A percentile compares a stretch with the other conserved stretches of the same genome.
Conservation (phyloP, 2,797 vertebrate species). For the Acipenser ruthenus region DNA sequence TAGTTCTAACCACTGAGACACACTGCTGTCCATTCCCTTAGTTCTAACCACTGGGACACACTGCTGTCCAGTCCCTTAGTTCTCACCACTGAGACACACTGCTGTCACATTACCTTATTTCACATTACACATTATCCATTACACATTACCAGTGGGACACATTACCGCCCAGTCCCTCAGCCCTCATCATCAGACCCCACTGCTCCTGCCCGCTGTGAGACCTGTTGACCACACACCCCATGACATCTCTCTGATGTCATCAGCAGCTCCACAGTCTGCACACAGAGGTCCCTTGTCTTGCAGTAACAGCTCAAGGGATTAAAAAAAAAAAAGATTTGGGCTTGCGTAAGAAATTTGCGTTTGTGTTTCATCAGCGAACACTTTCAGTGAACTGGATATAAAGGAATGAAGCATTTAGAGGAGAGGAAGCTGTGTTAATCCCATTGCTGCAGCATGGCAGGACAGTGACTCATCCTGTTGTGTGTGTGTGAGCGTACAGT, state of each 20-base stretch:
- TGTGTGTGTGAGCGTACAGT: slow-evolving; percentile 1
- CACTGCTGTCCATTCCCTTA: too few species aligned
- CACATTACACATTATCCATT: too few species aligned
- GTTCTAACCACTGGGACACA: too few species aligned
- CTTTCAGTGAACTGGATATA: slow-evolving; percentile 12
- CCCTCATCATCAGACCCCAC: not conserved
- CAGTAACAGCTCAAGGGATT: slow-evolving; percentile 6
- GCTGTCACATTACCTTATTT: too few species aligned
- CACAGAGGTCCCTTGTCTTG: not conserved
- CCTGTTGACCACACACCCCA: not conserved
- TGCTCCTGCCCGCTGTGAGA: not conserved
- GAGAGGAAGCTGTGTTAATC: slow-evolving; percentile 6
- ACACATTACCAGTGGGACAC: too few species aligned
- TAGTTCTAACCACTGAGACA: too few species aligned
- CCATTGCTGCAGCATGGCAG: not conserved
- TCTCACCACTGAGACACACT: too few species aligned
- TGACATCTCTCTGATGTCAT: not conserved
- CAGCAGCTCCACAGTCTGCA: not conserved
- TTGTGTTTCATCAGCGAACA: slow-evolving; percentile 7
- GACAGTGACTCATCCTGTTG: not conserved
- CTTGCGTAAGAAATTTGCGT: slow-evolving; percentile 13
- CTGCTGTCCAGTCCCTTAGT: too few species aligned
- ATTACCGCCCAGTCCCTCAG: not conserved
- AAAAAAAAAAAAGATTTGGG: slow-evolving; percentile 5
- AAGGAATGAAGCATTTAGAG: slow-evolving; percentile 16